Evolutionary conservation across 1,140 invertebrate genomes (phyloP), one percentile per base, ranked within the genome.

Genomic region (Coelopa frigida): DNA sequence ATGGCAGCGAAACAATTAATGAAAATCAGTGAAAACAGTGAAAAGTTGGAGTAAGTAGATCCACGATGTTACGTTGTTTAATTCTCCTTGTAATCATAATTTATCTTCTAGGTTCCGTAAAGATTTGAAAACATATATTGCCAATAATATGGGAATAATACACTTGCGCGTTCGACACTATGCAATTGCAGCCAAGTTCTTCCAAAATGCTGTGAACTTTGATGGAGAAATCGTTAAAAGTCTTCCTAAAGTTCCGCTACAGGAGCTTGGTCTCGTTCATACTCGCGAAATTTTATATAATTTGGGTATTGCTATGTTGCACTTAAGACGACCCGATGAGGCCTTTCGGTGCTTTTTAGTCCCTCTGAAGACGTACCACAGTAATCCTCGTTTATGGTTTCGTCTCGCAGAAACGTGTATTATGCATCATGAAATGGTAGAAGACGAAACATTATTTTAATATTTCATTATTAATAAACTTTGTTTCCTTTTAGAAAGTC

Each of bases 311-410:
- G 79, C 87, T 38, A 73, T 94, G 49, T 73, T 97, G 18, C 84
- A 91, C 59, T 80, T 86, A 29, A 82, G 84, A 33, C 81, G 88
- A 55, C 78, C 87, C 3, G 74, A 78, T 46, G 79, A 85, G 56
- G 92, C 94, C 2, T 96, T 97, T 71, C 88, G 94, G 59, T 94
- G 87, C 72, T 78, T 98, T 6, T 82, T 87, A n/a, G 83, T 91
- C 70, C 86, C 87, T 18, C 80, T 91, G 0, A 82, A 91, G 52
- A 81, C 84, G 38, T 89, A 89, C 58, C 86, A 87, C 44, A 85
- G 83, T 54, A 95, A 94, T 73, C 85, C 91, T 2, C 75, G 88
- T 39, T 75, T 97, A 4, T 98, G 94, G 94, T 69, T 95, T 23
- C 77, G 93, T 52, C 75, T 98, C 55, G 90, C 94, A 1, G 94